phyloP scores from a whole-genome alignment of 1,140 invertebrate species.

The Melanaphis sacchari region DNA sequence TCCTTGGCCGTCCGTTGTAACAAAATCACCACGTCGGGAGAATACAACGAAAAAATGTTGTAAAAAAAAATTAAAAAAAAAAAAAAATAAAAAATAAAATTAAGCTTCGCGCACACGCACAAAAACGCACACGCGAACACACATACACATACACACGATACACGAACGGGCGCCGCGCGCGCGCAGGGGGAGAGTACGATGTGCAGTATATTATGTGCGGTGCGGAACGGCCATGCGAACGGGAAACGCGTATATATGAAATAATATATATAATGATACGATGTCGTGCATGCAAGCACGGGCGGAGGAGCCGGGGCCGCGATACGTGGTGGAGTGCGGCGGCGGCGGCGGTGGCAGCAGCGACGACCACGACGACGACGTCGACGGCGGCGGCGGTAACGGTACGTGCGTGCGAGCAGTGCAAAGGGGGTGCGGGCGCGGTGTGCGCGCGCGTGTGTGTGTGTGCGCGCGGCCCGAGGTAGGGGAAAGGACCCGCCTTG shows the following conservation, averaged over 20 bases:
- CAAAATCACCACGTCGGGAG: constrained; percentile 24
- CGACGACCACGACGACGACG: neutral
- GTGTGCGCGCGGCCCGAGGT: neutral
- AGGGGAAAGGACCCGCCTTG: constrained; percentile 54
- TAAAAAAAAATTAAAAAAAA: neutral
- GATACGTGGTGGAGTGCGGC: constrained; percentile 51
- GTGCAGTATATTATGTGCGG: constrained; percentile 17
- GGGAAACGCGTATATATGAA: constrained; percentile 49
- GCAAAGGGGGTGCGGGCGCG: neutral
- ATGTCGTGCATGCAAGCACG: neutral
- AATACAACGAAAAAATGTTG: neutral
- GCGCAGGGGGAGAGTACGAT: constrained; percentile 2
- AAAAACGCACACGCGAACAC: neutral
- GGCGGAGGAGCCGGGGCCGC: constrained; percentile 29
- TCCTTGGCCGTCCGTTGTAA: neutral
- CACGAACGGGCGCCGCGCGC: neutral
- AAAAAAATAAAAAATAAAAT: neutral
- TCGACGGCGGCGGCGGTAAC: neutral
- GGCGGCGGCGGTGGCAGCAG: neutral
- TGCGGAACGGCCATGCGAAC: constrained; percentile 32
- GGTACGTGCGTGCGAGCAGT: constrained; percentile 8
- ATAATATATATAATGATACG: constrained; percentile 27
- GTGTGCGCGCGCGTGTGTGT: neutral
- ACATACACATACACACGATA: neutral
- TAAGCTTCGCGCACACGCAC: constrained; percentile 27